Percentiles rank a stretch among this genome's conserved stretches.
Conservation (phyloP, 2,888 invertebrate species). For the Cremastobaeus sp. region DNA sequence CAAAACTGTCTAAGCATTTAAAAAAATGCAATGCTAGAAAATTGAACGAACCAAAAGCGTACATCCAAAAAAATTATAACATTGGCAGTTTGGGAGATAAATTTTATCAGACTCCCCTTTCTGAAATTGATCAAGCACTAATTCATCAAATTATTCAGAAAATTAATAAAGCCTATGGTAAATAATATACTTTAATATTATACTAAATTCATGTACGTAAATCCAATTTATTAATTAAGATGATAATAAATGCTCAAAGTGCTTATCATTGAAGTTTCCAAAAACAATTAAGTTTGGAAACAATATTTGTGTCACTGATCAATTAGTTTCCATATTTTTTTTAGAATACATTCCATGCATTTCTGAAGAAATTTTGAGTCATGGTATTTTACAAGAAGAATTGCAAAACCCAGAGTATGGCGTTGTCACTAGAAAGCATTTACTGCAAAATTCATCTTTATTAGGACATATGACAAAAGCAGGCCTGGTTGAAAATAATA, state of each 20-base stretch:
- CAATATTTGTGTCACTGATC: not conserved
- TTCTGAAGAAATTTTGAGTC: conserved; percentile 75
- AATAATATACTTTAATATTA: conserved; percentile 1
- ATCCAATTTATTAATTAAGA: conserved; percentile 5
- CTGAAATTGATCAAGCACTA: conserved; percentile 65
- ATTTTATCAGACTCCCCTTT: conserved; percentile 66
- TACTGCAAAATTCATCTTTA: conserved; percentile 88
- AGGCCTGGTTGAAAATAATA: conserved; percentile 81
- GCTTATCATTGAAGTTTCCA: not conserved
- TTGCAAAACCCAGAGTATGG: conserved; percentile 81
- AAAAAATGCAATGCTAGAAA: conserved; percentile 85
- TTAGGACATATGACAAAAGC: conserved; percentile 84
- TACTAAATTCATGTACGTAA: conserved; percentile 6
- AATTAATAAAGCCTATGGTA: conserved; percentile 71
- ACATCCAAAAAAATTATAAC: conserved; percentile 81
- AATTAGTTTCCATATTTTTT: conserved; percentile 21
- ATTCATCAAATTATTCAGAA: conserved; percentile 69
- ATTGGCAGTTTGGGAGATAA: conserved; percentile 67
- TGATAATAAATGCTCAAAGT: not conserved
- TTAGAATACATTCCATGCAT: conserved; percentile 74
- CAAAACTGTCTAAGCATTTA: conserved; percentile 85
- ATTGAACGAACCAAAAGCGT: conserved; percentile 79
- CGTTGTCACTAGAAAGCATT: conserved; percentile 84
- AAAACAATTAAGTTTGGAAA: not conserved
- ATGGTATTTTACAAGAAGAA: conserved; percentile 79